phyloP scores from a whole-genome alignment of 2,888 invertebrate species.

The Chrysolina haemoptera region DNA sequence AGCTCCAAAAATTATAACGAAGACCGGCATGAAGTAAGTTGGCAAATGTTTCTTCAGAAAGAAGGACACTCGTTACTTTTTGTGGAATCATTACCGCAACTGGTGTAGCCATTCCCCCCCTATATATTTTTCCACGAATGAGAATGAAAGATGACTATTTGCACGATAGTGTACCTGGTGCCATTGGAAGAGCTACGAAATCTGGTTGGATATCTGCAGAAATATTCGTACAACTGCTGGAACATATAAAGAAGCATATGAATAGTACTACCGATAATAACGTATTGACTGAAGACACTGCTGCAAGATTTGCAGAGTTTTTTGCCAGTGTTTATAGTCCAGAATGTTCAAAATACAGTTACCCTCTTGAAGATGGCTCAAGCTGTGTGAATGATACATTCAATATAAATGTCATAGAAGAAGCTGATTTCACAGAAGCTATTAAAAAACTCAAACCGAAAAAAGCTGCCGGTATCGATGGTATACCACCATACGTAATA shows the following conservation, averaged over 20 bases:
- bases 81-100: conserved; percentile 53
- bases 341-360: too few relatives aligned
- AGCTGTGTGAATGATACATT: too few relatives aligned
- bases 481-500: too few relatives aligned
- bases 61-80: conserved; percentile 55
- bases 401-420: too few relatives aligned
- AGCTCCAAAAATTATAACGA: conserved; percentile 49
- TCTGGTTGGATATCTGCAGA: conserved; percentile 40
- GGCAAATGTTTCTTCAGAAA: conserved; percentile 54
- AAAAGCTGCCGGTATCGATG: too few relatives aligned
- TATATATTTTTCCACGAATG: conserved; percentile 55
- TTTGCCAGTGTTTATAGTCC: too few relatives aligned
- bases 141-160: conserved; percentile 48
- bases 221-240: conserved; percentile 36
- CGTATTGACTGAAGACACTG: too few relatives aligned
- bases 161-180: conserved; percentile 45
- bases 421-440: too few relatives aligned
- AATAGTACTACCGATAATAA: conserved; percentile 27
- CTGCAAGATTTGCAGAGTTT: too few relatives aligned
- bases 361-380: too few relatives aligned
- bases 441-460: too few relatives aligned
- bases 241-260: conserved; percentile 38
- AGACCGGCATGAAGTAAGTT: conserved; percentile 46
- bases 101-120: conserved; percentile 54
- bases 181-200: conserved; percentile 33